Evolutionary conservation across 2,113 vertebrate genomes (phyloP), one percentile per base, ranked within the genome.

Genomic region (Tonatia bakeri): DNA sequence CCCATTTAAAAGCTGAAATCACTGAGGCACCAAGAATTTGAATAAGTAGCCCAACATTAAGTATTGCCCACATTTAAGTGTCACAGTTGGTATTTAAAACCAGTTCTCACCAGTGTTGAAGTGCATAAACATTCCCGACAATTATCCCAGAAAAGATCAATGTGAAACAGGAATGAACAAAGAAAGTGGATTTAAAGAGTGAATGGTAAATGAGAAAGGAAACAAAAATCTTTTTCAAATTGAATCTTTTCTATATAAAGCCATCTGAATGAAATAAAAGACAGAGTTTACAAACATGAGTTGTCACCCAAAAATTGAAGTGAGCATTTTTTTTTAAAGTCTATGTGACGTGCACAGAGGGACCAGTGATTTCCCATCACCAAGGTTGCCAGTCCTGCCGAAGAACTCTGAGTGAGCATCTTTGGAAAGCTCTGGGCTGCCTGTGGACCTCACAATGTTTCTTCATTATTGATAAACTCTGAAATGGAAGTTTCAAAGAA

Each of bases 211-310:
- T 65, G 5, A 72, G 8, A 36, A 82, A 67, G 43, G 2, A 28
- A 61, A 67, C 19, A 67, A 65, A 76, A 76, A 31, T 12, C 1
- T 59, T 31, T 96, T 96, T 43, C 43, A 89, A 89, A 83, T 11
- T 22, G 15, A 77, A 73, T 36, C 0, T 17, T 82, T 87, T 95
- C 65, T 33, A 31, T 26, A n/a, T n/a, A 91, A 96, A 87, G 56
- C 7, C 28, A 85, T 80, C 22, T 56, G 20, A 92, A n/a, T 67
- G 31, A 95, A 59, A 76, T 81, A 81, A 88, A 69, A 90, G 43
- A 75, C 22, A 87, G 73, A 84, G 31, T 70, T 50, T 67, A 1
- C 19, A 79, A 80, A 81, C 82, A 16, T 47, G 13, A 87, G 1
- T 56, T 81, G 33, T 75, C 43, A 84, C 1, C 52, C 20, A 52